phyloP scores from a whole-genome alignment of 2,888 invertebrate species.

The Chloroclystis v-ata region DNA sequence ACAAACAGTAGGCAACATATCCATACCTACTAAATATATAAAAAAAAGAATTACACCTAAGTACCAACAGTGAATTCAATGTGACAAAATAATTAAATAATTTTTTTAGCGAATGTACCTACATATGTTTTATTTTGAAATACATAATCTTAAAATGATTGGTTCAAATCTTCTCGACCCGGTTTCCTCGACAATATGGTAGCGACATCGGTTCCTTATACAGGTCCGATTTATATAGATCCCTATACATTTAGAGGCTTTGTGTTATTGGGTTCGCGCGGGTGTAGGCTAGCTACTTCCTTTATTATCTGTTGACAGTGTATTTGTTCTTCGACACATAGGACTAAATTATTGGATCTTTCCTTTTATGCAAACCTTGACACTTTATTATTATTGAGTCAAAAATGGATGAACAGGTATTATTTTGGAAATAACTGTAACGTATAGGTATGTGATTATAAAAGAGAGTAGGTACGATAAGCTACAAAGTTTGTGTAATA shows the following conservation, averaged over 20 bases:
- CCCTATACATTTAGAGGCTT: conserved; percentile 46
- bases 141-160: conserved; percentile 25
- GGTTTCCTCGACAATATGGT: conserved; percentile 46
- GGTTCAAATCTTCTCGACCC: conserved; percentile 38
- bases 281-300: conserved; percentile 44
- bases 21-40: too few species aligned
- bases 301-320: conserved; percentile 61
- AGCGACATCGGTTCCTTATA: conserved; percentile 49
- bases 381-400: conserved; percentile 42
- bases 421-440: too few species aligned
- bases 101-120: too few species aligned
- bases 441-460: too few species aligned
- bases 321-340: conserved; percentile 51
- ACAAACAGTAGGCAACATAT: too few species aligned
- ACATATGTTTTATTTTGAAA: neutral
- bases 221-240: conserved; percentile 43
- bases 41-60: too few species aligned
- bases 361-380: conserved; percentile 38
- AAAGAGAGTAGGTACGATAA: too few species aligned
- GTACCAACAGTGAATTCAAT: too few species aligned
- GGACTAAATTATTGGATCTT: conserved; percentile 51
- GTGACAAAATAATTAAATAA: too few species aligned
- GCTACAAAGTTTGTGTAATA: too few species aligned
- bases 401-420: too few species aligned
- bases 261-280: conserved; percentile 48